Evolutionary conservation across 2,113 vertebrate genomes (phyloP).

Genomic region (Falco punctatus): DNA sequence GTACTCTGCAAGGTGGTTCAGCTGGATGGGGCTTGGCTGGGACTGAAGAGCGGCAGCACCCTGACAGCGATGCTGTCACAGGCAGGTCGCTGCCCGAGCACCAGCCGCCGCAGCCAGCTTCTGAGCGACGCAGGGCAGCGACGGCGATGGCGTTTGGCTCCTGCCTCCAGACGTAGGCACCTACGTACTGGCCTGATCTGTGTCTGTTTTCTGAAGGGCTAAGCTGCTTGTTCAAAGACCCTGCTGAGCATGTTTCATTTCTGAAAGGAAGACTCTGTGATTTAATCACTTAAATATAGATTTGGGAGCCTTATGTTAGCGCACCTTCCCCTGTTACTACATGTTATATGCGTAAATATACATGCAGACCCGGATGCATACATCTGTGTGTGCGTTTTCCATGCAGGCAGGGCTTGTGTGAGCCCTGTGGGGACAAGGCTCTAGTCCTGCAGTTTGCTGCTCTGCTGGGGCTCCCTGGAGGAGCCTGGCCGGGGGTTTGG

Average conservation of each 20-base stretch:
- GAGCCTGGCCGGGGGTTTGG: background rate
- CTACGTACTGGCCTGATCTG: background rate
- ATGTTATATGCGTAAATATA: accelerated
- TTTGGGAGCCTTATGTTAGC: background rate
- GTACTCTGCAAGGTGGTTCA: background rate
- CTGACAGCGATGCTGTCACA: accelerated
- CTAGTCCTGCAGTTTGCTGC: background rate
- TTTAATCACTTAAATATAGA: background rate
- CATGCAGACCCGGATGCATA: accelerated
- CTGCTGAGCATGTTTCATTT: background rate
- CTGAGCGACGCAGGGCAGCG: background rate
- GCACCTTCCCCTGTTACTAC: background rate
- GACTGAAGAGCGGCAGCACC: accelerated
- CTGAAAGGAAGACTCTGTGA: background rate
- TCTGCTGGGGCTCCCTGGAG: background rate
- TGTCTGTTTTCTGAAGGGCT: background rate
- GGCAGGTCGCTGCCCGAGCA: background rate
- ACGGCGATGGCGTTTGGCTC: accelerated
- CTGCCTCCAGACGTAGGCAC: accelerated
- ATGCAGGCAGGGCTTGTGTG: background rate
- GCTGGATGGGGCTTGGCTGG: background rate
- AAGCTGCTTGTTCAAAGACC: background rate
- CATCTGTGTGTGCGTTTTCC: accelerated
- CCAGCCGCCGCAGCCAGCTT: accelerated
- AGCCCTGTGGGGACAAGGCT: background rate